Conservation (phyloP, 1,140 invertebrate genomes). For the Hylaeus anthracinus region DNA sequence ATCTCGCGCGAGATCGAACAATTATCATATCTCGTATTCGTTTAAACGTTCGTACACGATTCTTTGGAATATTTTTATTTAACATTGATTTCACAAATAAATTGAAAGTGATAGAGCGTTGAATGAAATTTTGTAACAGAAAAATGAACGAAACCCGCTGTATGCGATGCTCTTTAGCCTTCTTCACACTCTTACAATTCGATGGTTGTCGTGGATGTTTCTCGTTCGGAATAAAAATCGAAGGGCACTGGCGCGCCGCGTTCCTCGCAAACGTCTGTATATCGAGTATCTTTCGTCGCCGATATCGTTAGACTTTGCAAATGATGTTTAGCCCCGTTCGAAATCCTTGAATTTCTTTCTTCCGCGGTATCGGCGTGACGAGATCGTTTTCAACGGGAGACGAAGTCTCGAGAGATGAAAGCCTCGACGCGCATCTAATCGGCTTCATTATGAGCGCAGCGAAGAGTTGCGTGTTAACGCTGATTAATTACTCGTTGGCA, state of each 20-base stretch:
- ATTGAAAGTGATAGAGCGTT: too few species aligned
- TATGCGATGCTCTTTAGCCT: too few species aligned
- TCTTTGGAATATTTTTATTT: too few species aligned
- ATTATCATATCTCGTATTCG: too few species aligned
- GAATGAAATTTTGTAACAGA: too few species aligned
- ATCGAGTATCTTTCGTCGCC: constrained; percentile 21
- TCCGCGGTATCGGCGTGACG: constrained; percentile 26
- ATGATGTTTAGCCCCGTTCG: constrained; percentile 18
- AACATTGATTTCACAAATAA: too few species aligned
- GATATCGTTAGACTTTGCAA: constrained; percentile 27
- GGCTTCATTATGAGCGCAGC: constrained; percentile 36
- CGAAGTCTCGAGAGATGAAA: constrained; percentile 21
- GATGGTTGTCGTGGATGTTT: too few species aligned
- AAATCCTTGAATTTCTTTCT: constrained; percentile 6
- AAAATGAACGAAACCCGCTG: too few species aligned
- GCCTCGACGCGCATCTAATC: constrained; percentile 22
- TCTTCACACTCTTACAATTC: too few species aligned
- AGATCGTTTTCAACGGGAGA: constrained; percentile 24
- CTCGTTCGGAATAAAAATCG: background rate
- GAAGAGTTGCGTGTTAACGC: constrained; percentile 45
- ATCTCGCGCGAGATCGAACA: too few species aligned
- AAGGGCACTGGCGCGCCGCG: background rate
- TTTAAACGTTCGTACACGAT: too few species aligned
- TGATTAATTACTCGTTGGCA: constrained; percentile 48
- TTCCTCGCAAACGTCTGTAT: background rate